phyloP scores from a whole-genome alignment of 1,140 invertebrate genomes.

The Drosophila baimaii region DNA sequence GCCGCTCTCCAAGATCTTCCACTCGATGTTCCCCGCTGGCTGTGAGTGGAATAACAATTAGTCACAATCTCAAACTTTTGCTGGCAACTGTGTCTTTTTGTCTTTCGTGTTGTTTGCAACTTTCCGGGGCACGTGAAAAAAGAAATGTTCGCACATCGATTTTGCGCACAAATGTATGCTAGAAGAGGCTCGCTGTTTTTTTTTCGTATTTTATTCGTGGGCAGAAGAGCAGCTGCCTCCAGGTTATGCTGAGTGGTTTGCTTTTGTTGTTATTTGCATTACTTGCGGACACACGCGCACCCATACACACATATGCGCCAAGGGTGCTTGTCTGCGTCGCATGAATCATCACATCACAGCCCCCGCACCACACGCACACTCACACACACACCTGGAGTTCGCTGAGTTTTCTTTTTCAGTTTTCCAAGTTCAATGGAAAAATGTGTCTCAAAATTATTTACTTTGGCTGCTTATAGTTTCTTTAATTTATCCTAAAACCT shows the following conservation, averaged over 20 bases:
- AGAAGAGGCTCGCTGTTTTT: conserved; percentile 7
- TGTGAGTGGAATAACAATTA: conserved; percentile 65
- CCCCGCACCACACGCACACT: conserved; percentile 28
- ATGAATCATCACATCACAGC: conserved; percentile 79
- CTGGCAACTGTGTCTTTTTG: too few species aligned
- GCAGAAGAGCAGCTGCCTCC: conserved; percentile 58
- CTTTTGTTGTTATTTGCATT: conserved; percentile 76
- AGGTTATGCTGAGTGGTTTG: conserved; percentile 45
- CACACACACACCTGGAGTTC: conserved; percentile 16
- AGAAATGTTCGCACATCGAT: conserved; percentile 60
- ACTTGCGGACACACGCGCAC: conserved; percentile 33
- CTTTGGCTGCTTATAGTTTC: not conserved
- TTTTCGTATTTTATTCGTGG: conserved; percentile 12
- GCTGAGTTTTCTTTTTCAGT: conserved; percentile 23
- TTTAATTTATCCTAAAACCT: not conserved
- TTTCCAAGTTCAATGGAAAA: conserved; percentile 33
- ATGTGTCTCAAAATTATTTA: not conserved
- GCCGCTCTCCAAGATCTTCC: conserved; percentile 37
- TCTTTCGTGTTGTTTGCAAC: conserved; percentile 39
- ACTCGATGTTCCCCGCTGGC: conserved; percentile 50
- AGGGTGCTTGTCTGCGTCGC: conserved; percentile 48
- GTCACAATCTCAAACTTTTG: conserved; percentile 33
- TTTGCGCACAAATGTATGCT: conserved; percentile 65
- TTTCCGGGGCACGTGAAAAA: conserved; percentile 42
- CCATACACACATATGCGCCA: conserved; percentile 23